Evolutionary conservation across 2,113 vertebrate species (phyloP).

Genomic region (Calyptomena viridis): DNA sequence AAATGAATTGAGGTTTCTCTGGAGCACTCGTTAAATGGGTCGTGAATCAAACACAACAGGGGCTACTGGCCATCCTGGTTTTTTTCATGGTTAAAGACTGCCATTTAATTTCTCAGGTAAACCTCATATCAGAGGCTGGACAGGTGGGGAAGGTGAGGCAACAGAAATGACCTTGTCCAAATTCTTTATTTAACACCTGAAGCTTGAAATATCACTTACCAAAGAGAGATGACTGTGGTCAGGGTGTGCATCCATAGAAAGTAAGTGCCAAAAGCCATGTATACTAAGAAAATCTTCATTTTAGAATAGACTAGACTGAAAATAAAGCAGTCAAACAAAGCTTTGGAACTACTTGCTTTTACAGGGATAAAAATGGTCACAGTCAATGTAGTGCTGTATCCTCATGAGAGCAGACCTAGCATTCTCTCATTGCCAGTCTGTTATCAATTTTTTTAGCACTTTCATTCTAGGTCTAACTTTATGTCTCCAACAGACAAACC

Average conservation of each 20-base stretch:
- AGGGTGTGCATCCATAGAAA: neutral
- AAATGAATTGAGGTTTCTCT: slow-evolving; percentile 1
- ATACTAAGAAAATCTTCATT: neutral
- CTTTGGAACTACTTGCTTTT: neutral
- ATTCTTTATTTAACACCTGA: neutral
- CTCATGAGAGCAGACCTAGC: neutral
- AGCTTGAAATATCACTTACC: neutral
- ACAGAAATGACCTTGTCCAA: neutral
- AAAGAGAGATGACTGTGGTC: neutral
- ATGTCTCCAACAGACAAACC: neutral
- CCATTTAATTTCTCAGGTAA: neutral
- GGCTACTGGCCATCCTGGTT: neutral
- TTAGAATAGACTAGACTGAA: neutral
- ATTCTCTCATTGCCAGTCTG: neutral
- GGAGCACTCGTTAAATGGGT: neutral
- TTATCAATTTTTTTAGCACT: neutral
- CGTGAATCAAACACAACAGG: slow-evolving; percentile 6
- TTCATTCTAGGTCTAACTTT: neutral
- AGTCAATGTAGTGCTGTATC: neutral
- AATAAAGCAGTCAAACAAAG: neutral
- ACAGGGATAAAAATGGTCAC: neutral
- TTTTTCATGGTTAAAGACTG: neutral
- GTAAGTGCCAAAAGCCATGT: neutral
- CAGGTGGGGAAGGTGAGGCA: neutral
- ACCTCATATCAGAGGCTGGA: neutral